A percentile compares a stretch with the other conserved stretches of the same genome.
These are phyloP conservation scores for Bergia sp. DNA, from an alignment of 92 coral and sea anemone species.

Conservation along the genomic window DNA sequence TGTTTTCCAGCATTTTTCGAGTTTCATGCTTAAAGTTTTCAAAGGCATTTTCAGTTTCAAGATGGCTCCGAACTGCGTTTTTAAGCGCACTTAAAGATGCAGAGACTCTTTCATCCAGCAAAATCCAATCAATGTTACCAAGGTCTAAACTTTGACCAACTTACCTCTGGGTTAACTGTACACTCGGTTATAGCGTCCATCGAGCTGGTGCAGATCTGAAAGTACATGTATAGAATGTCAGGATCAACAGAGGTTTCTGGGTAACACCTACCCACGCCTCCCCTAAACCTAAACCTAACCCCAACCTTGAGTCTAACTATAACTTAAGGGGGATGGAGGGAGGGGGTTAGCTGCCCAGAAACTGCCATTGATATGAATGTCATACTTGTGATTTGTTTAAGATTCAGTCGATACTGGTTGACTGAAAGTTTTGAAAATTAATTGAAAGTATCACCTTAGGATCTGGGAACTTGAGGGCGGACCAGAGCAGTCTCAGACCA, in stretches of 20 bases:
- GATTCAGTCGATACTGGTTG: neutral
- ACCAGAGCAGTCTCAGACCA: slow-evolving; percentile 92
- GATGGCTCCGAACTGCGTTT: neutral
- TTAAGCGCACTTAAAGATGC: no score
- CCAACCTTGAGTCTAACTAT: no score
- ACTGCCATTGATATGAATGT: no score
- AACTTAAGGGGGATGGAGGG: no score
- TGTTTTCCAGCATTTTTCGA: no score
- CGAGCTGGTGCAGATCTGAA: slow-evolving; percentile 81
- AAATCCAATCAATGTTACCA: neutral
- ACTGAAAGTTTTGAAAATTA: neutral
- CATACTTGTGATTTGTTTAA: neutral
- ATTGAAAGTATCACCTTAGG: slow-evolving; percentile 56
- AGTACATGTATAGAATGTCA: no score
- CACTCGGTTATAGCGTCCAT: slow-evolving; percentile 77
- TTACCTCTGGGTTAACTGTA: slow-evolving; percentile 69
- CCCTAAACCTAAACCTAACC: no score
- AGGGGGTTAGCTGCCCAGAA: no score
- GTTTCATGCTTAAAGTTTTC: no score
- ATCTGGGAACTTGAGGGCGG: slow-evolving; percentile 76
- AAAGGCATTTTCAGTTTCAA: no score
- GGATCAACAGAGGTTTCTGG: no score
- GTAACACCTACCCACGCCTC: no score
- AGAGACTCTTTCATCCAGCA: neutral
- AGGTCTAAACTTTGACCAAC: neutral